Evolutionary conservation across 2,888 invertebrate species (phyloP).

Genomic region (Eristalis tenax): DNA sequence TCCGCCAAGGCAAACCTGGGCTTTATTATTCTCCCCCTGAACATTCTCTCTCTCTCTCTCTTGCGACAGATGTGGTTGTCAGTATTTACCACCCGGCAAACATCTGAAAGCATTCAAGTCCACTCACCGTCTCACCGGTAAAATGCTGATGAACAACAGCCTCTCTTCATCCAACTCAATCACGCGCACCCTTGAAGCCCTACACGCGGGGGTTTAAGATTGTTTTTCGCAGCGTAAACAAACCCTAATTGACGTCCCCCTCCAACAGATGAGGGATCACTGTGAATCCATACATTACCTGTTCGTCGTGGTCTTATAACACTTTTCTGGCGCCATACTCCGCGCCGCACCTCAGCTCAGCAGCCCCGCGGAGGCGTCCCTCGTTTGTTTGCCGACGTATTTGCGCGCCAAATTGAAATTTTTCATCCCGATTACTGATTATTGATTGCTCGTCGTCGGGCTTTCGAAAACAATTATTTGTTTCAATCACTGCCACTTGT

Average conservation of each 20-base stretch:
- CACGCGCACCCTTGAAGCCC: background rate
- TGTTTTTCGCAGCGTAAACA: background rate
- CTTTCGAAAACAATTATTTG: conserved; percentile 25
- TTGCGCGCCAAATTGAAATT: conserved; percentile 1
- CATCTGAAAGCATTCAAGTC: background rate
- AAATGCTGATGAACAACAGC: background rate
- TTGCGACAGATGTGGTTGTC: too few species aligned
- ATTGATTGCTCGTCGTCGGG: background rate
- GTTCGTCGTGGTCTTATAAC: background rate
- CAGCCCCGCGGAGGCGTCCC: background rate
- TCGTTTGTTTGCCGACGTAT: background rate
- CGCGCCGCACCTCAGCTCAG: background rate
- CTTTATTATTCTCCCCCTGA: too few species aligned
- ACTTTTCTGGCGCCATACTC: background rate
- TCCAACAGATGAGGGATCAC: background rate
- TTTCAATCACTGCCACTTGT: conserved; percentile 19
- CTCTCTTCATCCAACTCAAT: background rate
- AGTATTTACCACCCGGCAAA: too few species aligned
- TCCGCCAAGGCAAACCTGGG: too few species aligned
- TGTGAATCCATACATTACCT: background rate
- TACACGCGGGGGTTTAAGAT: background rate
- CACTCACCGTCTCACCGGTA: background rate
- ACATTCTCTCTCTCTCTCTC: too few species aligned
- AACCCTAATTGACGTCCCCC: background rate
- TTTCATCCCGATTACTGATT: conserved; percentile 4